A percentile compares a stretch with the other conserved stretches of the same genome.
These are phyloP conservation scores for Strigamia transsilvanica DNA, from an alignment of 2,888 invertebrate genomes.

Conservation along the genomic window DNA sequence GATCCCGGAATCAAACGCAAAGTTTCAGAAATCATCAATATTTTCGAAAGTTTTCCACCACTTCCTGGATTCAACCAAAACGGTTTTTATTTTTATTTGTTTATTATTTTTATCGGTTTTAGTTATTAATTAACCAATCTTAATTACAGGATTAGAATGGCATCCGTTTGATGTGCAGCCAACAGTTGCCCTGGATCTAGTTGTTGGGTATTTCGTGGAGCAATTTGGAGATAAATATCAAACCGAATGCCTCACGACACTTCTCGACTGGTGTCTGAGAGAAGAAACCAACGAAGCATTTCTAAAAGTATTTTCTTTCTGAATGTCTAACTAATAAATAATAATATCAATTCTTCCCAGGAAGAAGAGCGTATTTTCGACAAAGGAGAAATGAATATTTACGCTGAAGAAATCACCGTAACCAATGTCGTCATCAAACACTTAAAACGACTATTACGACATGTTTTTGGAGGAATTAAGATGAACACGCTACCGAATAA, in stretches of 20 bases:
- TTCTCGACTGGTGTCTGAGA: slow-evolving; percentile 57
- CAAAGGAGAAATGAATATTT: slow-evolving; percentile 71
- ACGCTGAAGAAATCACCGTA: slow-evolving; percentile 67
- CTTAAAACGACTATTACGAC: slow-evolving; percentile 52
- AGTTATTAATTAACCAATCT: not conserved
- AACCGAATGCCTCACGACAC: slow-evolving; percentile 54
- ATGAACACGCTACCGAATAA: slow-evolving; percentile 1
- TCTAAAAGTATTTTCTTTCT: not conserved
- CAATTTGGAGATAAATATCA: slow-evolving; percentile 51
- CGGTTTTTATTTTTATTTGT: not conserved
- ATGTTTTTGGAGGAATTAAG: slow-evolving; percentile 50
- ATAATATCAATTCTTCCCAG: slow-evolving; percentile 41
- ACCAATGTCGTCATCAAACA: slow-evolving; percentile 56
- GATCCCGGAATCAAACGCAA: slow-evolving; percentile 57
- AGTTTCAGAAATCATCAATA: slow-evolving; percentile 48
- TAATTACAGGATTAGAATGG: slow-evolving; percentile 15
- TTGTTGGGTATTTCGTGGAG: slow-evolving; percentile 55
- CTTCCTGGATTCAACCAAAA: not conserved
- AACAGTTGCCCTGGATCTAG: slow-evolving; percentile 56
- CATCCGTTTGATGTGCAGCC: slow-evolving; percentile 53
- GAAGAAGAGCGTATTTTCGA: slow-evolving; percentile 72
- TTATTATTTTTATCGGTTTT: too few species aligned
- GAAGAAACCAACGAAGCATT: slow-evolving; percentile 53
- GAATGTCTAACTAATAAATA: not conserved
- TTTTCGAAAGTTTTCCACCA: slow-evolving; percentile 40